A percentile compares a stretch with the other conserved stretches of the same genome.
Evolutionary conservation across 37 sponge, comb jelly and placozoan species (phyloP).

Genomic region (Crambe crambe): DNA sequence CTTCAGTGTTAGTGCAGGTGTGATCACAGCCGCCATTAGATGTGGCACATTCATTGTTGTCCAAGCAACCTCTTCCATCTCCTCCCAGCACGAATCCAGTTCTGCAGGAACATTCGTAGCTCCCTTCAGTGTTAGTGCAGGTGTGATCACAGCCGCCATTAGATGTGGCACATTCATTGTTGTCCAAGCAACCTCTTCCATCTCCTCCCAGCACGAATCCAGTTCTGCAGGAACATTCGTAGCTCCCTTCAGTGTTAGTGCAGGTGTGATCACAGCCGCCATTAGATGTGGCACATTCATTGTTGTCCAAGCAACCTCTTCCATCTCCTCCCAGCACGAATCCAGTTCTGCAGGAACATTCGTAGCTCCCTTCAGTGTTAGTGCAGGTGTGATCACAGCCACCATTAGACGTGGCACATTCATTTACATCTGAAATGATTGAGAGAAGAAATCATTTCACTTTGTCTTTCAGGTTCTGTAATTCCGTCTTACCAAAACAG

Average conservation of each 20-base stretch:
- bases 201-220: constrained; percentile 23
- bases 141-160: constrained; percentile 8
- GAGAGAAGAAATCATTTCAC: neutral
- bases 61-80: neutral
- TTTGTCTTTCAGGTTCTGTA: neutral
- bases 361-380: constrained; percentile 7
- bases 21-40: constrained; percentile 43
- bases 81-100: neutral
- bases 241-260: neutral
- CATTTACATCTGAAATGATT: constrained; percentile 36
- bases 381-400: constrained; percentile 25
- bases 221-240: constrained; percentile 9
- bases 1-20: constrained; percentile 30
- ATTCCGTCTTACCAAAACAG: neutral
- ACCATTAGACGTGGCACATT: constrained; percentile 23
- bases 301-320: constrained; percentile 1
- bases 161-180: neutral
- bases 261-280: constrained; percentile 29
- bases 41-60: constrained; percentile 10
- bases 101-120: constrained; percentile 10
- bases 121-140: constrained; percentile 2
- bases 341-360: constrained; percentile 12
- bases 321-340: neutral
- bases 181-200: neutral
- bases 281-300: neutral